Base-by-base conservation (phyloP, 2,113 vertebrate genomes). In the Taxidea taxus region DNA sequence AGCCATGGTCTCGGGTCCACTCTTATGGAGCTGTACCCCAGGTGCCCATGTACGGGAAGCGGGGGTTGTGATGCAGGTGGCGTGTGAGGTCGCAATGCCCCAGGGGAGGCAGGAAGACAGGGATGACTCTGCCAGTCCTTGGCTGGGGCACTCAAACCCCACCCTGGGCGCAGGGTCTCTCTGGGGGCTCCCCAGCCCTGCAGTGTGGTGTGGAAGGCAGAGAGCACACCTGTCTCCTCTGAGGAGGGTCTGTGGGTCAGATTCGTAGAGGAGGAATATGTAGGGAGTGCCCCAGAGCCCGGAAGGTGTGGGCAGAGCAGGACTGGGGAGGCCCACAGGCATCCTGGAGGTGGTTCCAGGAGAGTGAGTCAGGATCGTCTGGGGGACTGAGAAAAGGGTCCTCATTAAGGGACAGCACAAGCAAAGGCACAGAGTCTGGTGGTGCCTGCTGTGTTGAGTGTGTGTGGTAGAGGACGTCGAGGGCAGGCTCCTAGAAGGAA, bases 391-490 rank as follows among this genome's bases (percentile, higher is more conserved):
- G 62, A 7, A 31, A 13, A 27, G 66, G 39, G 12, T 27, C 18
- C 16, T 6, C 9, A 29, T 20, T 27, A 47, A 14, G 21, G 54
- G 27, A 49, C 42, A 37, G 75, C 42, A 5, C 4, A 14, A 16
- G 49, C 31, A 44, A 11, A 49, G 85, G 31, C 34, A 4, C 56
- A 31, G 49, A 16, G 37, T 5, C 39, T 3, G 54, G 2, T 2
- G 27, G 51, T 0, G 34, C 6, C 49, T 49, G 64, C 42, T 12
- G 2, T 20, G 29, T 13, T 23, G 42, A 51, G 77, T 75, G 72
- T n/a, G 27, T 14, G n/a, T 3, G n/a, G 2, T 4, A 2, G 47
- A 27, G 11, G 62, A 27, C 6, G 1, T 1, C 1, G 3, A 16
- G n/a, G n/a, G 20, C 8, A 3, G 31, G 29, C 21, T 2, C n/a